Percentiles rank a stretch among this genome's conserved stretches.
These are phyloP conservation scores for Mystacornis crossleyi DNA, from an alignment of 2,113 vertebrate genomes.

Conservation along the genomic window DNA sequence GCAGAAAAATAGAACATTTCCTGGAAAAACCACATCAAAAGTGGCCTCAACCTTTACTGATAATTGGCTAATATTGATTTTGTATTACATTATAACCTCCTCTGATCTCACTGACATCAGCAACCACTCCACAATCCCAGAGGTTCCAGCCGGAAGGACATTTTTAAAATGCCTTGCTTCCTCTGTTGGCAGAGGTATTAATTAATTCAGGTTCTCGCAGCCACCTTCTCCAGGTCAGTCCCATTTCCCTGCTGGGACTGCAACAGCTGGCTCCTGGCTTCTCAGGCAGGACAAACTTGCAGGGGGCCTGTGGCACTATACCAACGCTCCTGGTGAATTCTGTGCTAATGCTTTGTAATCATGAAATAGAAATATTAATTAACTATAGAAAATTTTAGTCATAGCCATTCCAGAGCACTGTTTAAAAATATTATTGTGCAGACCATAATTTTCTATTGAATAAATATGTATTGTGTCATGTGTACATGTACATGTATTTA, in stretches of 20 bases:
- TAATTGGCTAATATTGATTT: constrained; percentile 62
- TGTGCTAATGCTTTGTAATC: neutral
- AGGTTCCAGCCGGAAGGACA: constrained; percentile 13
- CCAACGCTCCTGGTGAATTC: neutral
- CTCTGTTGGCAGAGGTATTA: constrained; percentile 11
- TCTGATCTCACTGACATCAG: constrained; percentile 39
- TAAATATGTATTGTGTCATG: neutral
- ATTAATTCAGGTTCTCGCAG: constrained; percentile 37
- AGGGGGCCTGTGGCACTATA: neutral
- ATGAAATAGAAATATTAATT: neutral
- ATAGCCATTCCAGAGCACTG: neutral
- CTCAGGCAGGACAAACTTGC: neutral
- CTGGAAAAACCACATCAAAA: constrained; percentile 25
- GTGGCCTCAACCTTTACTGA: constrained; percentile 25
- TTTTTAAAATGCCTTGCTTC: constrained; percentile 20
- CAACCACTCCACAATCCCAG: constrained; percentile 8
- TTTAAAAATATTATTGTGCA: neutral
- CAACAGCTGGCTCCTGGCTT: constrained; percentile 23
- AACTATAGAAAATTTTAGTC: neutral
- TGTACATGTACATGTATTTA: neutral
- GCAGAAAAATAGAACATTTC: constrained; percentile 33
- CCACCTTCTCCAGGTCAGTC: constrained; percentile 35
- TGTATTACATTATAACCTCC: constrained; percentile 43
- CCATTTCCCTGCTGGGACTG: neutral
- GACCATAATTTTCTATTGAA: neutral